Conservation (phyloP, 2,797 vertebrate species). For the Rhinogobio ventralis region DNA sequence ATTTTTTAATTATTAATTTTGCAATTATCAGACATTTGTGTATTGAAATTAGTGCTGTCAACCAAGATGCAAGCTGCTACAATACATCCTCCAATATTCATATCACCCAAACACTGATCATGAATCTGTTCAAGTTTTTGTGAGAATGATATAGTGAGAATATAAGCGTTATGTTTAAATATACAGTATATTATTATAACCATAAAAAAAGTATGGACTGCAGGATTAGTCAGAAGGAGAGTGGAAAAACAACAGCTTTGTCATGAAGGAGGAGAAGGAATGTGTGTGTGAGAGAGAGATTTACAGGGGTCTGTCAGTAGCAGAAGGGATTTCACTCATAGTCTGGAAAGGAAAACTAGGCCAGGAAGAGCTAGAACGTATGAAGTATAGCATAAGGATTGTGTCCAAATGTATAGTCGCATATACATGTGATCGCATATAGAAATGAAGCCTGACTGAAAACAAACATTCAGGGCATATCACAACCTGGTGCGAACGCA, state of each 20-base stretch:
- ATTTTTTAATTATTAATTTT: not conserved
- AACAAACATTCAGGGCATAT: not conserved
- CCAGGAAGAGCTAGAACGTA: conserved; percentile 12
- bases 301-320: conserved; percentile 20
- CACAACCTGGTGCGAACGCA: not conserved
- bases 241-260: conserved; percentile 28
- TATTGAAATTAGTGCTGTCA: not conserved
- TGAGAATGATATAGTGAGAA: not conserved
- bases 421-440: not conserved
- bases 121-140: not conserved
- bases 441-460: conserved; percentile 13
- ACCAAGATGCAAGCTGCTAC: not conserved
- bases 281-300: conserved; percentile 10
- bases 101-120: not conserved
- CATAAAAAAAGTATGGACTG: not conserved
- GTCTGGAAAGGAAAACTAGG: conserved; percentile 33
- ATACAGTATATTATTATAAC: not conserved
- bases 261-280: conserved; percentile 15
- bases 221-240: conserved; percentile 10
- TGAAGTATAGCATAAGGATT: not conserved
- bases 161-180: not conserved
- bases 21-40: not conserved
- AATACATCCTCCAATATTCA: not conserved
- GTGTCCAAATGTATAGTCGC: not conserved
- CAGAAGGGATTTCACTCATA: conserved; percentile 19